A percentile compares a stretch with the other conserved stretches of the same genome.
Conservation (phyloP, 2,888 invertebrate genomes). For the Dysmachus trigonus region DNA sequence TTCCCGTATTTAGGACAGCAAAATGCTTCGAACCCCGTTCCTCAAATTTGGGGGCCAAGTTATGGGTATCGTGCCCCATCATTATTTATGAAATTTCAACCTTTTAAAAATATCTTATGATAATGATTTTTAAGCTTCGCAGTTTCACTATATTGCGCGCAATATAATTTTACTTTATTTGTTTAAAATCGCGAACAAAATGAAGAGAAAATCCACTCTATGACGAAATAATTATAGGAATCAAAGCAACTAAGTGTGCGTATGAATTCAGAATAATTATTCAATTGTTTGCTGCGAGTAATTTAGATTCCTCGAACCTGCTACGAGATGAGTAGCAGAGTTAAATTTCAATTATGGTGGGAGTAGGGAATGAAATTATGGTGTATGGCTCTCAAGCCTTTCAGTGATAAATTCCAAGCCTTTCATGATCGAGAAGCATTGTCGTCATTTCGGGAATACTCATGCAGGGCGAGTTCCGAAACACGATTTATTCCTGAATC, state of each 20-base stretch:
- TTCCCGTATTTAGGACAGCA: no score
- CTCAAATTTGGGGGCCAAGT: no score
- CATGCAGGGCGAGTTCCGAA: background rate
- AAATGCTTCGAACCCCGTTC: no score
- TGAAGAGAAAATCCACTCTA: background rate
- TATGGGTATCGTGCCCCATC: no score
- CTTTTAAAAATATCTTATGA: no score
- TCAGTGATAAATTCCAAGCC: background rate
- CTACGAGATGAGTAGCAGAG: background rate
- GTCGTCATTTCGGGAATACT: conserved; percentile 5
- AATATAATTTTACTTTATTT: background rate
- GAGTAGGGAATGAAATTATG: background rate
- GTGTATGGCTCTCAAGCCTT: background rate
- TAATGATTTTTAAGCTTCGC: background rate
- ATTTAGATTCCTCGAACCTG: background rate
- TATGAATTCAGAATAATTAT: background rate
- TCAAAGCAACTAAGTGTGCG: background rate
- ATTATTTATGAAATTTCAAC: no score
- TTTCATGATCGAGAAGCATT: background rate
- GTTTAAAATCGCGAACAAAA: background rate
- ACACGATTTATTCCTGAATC: conserved; percentile 25
- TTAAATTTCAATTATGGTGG: background rate
- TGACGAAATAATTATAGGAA: background rate
- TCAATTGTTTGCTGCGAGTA: background rate
- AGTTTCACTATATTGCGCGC: background rate